Evolutionary conservation across 2,888 invertebrate genomes (phyloP), one percentile per base, ranked within the genome.

Genomic region (Agriopis marginaria): DNA sequence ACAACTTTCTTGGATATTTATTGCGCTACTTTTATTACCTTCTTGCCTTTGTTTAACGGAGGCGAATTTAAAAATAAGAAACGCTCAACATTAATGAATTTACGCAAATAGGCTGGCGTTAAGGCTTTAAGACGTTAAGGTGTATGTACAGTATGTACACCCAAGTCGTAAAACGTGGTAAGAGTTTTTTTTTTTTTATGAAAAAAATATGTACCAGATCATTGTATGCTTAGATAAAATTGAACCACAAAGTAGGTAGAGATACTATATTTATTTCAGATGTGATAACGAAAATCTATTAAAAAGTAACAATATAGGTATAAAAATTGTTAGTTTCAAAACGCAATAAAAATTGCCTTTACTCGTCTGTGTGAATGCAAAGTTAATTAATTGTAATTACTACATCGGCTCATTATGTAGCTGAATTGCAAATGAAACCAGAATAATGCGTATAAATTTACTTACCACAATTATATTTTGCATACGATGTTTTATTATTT

Each of bases 1-100:
- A 91, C 90, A 92, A 93, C 92, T 93, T 92, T 89, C 90, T 86
- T 85, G 91, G 90, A 92, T 94, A 94, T 94, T 93, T 93, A 94
- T 93, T 92, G 89, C 90, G 85, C 87, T 91, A 88, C 90, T 92
- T 92, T 89, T 89, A 86, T 86, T 86, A 86, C 82, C 83, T 86
- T 75, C 80, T 80, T 86, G 84, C 86, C 82, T 89, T 87, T 85
- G 85, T 86, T 87, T 87, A 83, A 81, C 82, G 78, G 80, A 82
- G 84, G 82, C 80, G 86, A 86, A 89, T 89, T 90, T 87, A 83
- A 86, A 86, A 86, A 84, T 82, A 82, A 80, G 77, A 77, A 81
- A 82, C 76, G 79, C 80, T 72, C 65, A 74, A 75, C 76, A 74
- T 76, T 77, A 76, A 79, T 80, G 81, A 78, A 79, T 77, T 79